phyloP scores from a whole-genome alignment of 2,888 invertebrate genomes.

The Pinctada fucata region DNA sequence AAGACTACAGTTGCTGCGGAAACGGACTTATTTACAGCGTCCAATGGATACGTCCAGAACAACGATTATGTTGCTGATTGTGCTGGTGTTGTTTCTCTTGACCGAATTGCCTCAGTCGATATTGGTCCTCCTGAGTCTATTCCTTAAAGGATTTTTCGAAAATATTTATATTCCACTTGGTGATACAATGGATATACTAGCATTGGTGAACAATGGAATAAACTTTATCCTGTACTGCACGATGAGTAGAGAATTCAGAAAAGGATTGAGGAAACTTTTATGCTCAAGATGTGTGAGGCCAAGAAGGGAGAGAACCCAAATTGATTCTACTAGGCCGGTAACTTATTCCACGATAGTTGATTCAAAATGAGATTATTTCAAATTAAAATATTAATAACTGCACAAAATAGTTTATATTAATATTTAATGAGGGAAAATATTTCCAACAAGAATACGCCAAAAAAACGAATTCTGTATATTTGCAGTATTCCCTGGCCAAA shows the following conservation, averaged over 20 bases:
- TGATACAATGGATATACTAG: background rate
- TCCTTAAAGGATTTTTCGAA: constrained; percentile 83
- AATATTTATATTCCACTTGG: constrained; percentile 31
- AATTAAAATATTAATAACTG: too few species aligned
- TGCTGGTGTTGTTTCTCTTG: constrained; percentile 89
- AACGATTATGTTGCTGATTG: constrained; percentile 91
- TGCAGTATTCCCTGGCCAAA: too few species aligned
- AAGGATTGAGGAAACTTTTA: background rate
- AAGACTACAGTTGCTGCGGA: constrained; percentile 42
- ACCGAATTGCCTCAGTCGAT: constrained; percentile 91
- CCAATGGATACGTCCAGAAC: constrained; percentile 82
- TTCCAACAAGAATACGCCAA: too few species aligned
- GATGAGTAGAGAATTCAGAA: background rate
- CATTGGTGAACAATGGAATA: background rate
- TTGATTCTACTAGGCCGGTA: too few species aligned
- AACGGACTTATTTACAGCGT: constrained; percentile 19
- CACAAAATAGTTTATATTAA: too few species aligned
- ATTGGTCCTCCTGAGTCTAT: constrained; percentile 84
- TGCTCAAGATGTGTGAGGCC: too few species aligned
- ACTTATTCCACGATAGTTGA: too few species aligned
- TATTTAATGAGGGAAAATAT: too few species aligned
- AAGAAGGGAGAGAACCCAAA: too few species aligned
- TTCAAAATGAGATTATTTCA: too few species aligned
- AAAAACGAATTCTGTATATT: too few species aligned
- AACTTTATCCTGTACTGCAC: background rate